Conservation (phyloP, 2,888 invertebrate species). For the Parnassius glacialis region DNA sequence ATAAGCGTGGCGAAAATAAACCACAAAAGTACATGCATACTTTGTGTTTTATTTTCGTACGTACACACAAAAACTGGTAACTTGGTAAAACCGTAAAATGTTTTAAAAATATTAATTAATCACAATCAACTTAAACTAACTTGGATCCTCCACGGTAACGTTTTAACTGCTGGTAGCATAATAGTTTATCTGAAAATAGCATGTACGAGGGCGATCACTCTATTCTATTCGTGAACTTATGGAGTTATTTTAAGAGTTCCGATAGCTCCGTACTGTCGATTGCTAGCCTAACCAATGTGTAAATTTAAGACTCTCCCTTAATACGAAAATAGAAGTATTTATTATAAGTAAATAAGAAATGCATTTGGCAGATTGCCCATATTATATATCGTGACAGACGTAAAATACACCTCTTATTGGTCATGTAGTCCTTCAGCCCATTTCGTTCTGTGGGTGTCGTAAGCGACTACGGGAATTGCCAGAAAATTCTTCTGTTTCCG, state of each 20-base stretch:
- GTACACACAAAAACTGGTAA: background rate
- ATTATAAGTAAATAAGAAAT: background rate
- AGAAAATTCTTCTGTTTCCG: too few relatives aligned
- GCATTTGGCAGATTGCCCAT: too few relatives aligned
- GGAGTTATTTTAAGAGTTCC: conserved; percentile 67
- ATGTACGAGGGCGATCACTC: conserved; percentile 69
- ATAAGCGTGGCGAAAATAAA: too few relatives aligned
- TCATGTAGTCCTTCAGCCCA: too few relatives aligned
- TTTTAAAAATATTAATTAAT: conserved; percentile 13
- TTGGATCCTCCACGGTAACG: conserved; percentile 16
- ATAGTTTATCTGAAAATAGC: conserved; percentile 64
- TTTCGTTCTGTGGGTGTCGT: too few relatives aligned
- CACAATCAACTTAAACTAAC: conserved; percentile 10
- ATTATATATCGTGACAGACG: too few relatives aligned
- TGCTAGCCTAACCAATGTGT: conserved; percentile 12
- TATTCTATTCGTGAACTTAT: conserved; percentile 68
- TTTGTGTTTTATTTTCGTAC: too few relatives aligned
- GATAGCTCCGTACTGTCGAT: conserved; percentile 41
- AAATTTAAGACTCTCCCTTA: conserved; percentile 6
- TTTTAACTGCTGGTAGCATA: conserved; percentile 28
- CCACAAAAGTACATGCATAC: too few relatives aligned
- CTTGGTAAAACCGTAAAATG: background rate
- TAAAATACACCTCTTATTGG: too few relatives aligned
- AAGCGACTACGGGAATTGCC: too few relatives aligned
- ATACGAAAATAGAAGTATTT: conserved; percentile 1